Base-by-base conservation (phyloP, 2,797 vertebrate genomes). In the Acipenser ruthenus region DNA sequence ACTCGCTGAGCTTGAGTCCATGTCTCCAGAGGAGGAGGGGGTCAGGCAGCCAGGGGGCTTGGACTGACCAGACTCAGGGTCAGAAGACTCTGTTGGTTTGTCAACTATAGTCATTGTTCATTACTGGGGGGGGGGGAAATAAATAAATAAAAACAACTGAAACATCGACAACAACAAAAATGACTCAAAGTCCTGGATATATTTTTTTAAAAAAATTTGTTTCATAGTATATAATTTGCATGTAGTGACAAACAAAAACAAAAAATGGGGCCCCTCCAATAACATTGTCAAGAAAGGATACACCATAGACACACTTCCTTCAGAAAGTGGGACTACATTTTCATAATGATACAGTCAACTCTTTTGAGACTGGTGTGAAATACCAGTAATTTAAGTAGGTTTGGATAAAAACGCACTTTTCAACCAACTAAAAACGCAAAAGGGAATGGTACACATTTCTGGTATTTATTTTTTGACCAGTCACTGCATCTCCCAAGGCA, bases 41-140 rank as follows among this genome's bases (percentile, higher is more conserved):
- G 85, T 82, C 79, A 87, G 83, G 8, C 89, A 83, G 75, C 80
- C 88, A 75, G 91, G 89, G 81, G 90, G 89, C 80, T 76, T 94
- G 77, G 84, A 93, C 88, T 82, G 92, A 80, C 84, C 93, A 92
- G 91, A 78, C 83, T 95, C 89, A 74, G 89, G 86, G 83, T 92
- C 93, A 88, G 94, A 93, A 82, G 94, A 91, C 83, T 96, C 95
- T 82, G 90, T 88, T 78, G 87, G 82, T 87, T 93, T 95, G 91
- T 97, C 95, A 94, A 94, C 94, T 95, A 96, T 95, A 87, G 94
- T 97, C 95, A 98, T 98, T 91, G 91, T 95, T 98, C 93, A 95
- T 92, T 87, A 90, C 96, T 99, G 89, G 53, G n/a, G n/a, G n/a
- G 48, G 53, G 55, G 50, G 55, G 55, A 65, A 59, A 49, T 9